These are phyloP conservation scores for Drosophila nannoptera DNA, from an alignment of 1,140 invertebrate genomes.

Conservation along the genomic window DNA sequence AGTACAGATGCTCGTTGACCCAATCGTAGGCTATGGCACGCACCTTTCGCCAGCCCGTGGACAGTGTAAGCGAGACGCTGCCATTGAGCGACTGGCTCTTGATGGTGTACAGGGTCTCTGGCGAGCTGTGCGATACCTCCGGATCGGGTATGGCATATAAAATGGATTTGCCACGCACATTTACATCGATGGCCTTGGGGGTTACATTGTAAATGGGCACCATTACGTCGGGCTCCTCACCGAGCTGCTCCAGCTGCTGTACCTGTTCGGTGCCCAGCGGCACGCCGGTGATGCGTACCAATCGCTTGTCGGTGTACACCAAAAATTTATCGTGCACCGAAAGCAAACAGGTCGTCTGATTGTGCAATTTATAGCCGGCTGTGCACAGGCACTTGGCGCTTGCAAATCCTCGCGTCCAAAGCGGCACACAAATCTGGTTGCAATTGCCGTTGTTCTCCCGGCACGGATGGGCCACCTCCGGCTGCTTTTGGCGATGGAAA, in stretches of 20 bases:
- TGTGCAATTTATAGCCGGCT: slow-evolving; percentile 83
- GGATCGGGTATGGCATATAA: slow-evolving; percentile 80
- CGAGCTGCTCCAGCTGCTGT: slow-evolving; percentile 55
- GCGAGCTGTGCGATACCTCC: not conserved
- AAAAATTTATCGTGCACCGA: slow-evolving; percentile 81
- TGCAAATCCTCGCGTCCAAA: slow-evolving; percentile 81
- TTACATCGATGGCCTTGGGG: slow-evolving; percentile 85
- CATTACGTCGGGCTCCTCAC: slow-evolving; percentile 81
- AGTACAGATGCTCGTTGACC: slow-evolving; percentile 90
- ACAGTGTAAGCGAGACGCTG: slow-evolving; percentile 67
- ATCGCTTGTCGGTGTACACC: slow-evolving; percentile 83
- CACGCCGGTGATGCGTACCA: slow-evolving; percentile 84
- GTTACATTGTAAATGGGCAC: slow-evolving; percentile 84
- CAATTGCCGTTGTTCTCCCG: slow-evolving; percentile 86
- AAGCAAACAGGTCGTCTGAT: slow-evolving; percentile 81
- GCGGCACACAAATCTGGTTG: slow-evolving; percentile 86
- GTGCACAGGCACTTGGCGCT: slow-evolving; percentile 85
- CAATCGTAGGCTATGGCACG: slow-evolving; percentile 86
- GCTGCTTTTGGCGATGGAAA: slow-evolving; percentile 87
- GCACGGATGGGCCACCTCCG: slow-evolving; percentile 87
- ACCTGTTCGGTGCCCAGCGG: slow-evolving; percentile 73
- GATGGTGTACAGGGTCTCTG: slow-evolving; percentile 45
- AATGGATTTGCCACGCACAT: slow-evolving; percentile 83
- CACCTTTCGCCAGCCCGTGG: slow-evolving; percentile 78
- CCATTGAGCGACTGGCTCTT: slow-evolving; percentile 60